Percentiles rank a stretch among this genome's conserved stretches.
Conservation (phyloP, 1,140 invertebrate genomes). For the Euura saliciscinereae region DNA sequence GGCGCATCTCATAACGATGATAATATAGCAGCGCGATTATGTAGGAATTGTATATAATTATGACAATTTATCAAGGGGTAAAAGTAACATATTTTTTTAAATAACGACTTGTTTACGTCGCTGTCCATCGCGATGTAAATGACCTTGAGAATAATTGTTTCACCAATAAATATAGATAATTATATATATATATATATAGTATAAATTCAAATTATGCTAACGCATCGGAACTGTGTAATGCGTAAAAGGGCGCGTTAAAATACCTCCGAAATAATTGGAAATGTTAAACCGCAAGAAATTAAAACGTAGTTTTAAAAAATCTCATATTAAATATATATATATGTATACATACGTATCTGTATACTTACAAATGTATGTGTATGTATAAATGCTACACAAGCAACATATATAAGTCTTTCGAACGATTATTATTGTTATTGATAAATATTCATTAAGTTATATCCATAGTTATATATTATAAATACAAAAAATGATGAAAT, state of each 20-base stretch:
- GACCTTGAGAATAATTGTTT: conserved; percentile 12
- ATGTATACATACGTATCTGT: not conserved
- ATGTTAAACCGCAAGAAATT: not conserved
- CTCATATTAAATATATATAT: conserved; percentile 2
- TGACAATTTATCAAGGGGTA: conserved; percentile 22
- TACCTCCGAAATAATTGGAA: not conserved
- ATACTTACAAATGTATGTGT: not conserved
- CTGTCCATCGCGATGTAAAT: conserved; percentile 14
- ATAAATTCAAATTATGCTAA: not conserved
- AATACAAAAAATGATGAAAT: conserved; percentile 29
- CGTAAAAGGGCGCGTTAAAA: too few relatives aligned
- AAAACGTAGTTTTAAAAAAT: conserved; percentile 7
- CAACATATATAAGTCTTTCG: conserved; percentile 5
- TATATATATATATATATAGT: conserved; percentile 13
- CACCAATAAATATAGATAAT: conserved; percentile 12
- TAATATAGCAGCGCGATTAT: too few relatives aligned
- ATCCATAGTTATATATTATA: not conserved
- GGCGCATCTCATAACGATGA: too few relatives aligned
- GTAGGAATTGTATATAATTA: conserved; percentile 23
- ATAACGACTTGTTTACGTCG: conserved; percentile 8
- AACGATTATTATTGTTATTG: conserved; percentile 3
- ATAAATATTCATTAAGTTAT: not conserved
- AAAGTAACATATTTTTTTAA: conserved; percentile 9
- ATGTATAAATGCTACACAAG: not conserved
- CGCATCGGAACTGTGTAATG: too few relatives aligned